phyloP scores from a whole-genome alignment of 2,797 vertebrate genomes.

The Mus minutoides region DNA sequence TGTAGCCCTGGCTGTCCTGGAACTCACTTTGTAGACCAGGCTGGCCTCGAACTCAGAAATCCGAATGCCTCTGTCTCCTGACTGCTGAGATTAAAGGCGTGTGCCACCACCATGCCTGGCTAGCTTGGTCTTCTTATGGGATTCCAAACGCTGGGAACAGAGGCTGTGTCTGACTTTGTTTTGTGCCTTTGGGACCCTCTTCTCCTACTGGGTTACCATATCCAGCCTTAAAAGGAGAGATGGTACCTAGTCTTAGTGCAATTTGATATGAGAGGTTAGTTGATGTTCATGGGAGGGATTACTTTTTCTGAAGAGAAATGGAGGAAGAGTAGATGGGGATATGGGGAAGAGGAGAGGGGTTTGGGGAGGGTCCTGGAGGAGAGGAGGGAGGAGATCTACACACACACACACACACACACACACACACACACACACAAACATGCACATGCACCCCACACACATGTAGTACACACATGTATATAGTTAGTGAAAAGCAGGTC shows the following conservation, averaged over 20 bases:
- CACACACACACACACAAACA: too few species aligned
- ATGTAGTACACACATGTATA: neutral
- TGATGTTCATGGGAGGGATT: neutral
- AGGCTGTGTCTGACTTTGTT: neutral
- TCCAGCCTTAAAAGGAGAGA: neutral
- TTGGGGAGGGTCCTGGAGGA: neutral
- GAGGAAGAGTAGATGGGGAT: too few species aligned
- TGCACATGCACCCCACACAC: too few species aligned
- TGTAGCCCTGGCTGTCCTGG: too few species aligned
- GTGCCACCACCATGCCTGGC: too few species aligned
- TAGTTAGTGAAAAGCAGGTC: neutral
- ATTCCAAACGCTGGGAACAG: neutral
- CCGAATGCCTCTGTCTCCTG: too few species aligned
- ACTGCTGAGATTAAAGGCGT: too few species aligned
- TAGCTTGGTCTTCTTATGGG: neutral
- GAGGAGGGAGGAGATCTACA: neutral
- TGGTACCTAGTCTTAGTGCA: neutral
- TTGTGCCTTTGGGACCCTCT: neutral
- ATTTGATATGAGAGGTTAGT: neutral
- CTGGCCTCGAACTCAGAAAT: too few species aligned
- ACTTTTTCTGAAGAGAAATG: neutral
- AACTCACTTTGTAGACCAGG: too few species aligned
- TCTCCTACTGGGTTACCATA: neutral
- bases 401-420: neutral
- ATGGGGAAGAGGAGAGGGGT: neutral